Percentiles rank a stretch among this genome's conserved stretches.
phyloP scores from a whole-genome alignment of 2,797 vertebrate species.

The Brachymystax lenok region DNA sequence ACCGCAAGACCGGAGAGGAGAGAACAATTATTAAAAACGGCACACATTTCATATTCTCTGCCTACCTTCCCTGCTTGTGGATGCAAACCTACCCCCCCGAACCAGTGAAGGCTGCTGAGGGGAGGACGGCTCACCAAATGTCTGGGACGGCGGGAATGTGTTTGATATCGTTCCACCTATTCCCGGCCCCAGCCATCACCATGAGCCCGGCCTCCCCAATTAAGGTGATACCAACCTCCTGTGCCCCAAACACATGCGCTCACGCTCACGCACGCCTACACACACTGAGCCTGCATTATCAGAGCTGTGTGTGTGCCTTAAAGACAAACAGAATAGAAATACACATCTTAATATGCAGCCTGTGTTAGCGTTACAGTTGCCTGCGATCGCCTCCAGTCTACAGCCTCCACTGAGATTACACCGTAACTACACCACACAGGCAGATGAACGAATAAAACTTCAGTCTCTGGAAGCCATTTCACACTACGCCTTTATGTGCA shows the following conservation, averaged over 20 bases:
- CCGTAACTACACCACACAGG: background rate
- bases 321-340: too few relatives aligned
- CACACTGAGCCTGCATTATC: conserved; percentile 46
- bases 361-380: background rate
- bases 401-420: background rate
- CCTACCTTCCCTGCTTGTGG: background rate
- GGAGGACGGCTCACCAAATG: too few relatives aligned
- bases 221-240: too few relatives aligned
- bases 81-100: background rate
- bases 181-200: too few relatives aligned
- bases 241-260: too few relatives aligned
- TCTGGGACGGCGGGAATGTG: too few relatives aligned
- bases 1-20: conserved; percentile 58
- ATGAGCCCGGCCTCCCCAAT: too few relatives aligned
- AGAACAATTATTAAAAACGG: background rate
- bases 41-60: background rate
- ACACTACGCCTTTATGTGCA: background rate
- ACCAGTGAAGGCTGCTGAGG: too few relatives aligned
- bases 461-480: background rate
- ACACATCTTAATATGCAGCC: background rate
- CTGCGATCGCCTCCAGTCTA: background rate
- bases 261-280: background rate
- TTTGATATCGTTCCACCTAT: too few relatives aligned
- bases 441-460: background rate
- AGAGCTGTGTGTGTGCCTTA: background rate